Evolutionary conservation across 2,797 vertebrate species (phyloP).

Genomic region (Serranus cabrilla): DNA sequence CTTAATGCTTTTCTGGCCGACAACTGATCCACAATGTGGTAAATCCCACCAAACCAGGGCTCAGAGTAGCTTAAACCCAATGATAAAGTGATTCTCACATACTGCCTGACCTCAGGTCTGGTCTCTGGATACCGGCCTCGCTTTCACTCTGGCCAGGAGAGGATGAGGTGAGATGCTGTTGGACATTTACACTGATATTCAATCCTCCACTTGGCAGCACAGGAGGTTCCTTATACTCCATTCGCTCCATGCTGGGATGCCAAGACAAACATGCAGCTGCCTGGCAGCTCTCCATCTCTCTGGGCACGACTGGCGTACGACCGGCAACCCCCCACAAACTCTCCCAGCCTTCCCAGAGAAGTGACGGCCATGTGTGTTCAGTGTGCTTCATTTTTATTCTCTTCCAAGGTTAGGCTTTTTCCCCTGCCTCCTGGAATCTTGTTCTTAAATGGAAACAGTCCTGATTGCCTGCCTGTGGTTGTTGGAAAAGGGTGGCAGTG

Average conservation of each 20-base stretch:
- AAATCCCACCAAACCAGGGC: not conserved
- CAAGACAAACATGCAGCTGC: constrained; percentile 75
- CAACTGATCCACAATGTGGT: constrained; percentile 6
- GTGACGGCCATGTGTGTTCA: constrained; percentile 47
- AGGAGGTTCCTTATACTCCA: constrained; percentile 52
- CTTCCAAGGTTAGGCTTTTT: constrained; percentile 14
- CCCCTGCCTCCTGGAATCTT: constrained; percentile 22
- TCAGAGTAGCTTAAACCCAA: constrained; percentile 25
- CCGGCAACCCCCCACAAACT: constrained; percentile 25
- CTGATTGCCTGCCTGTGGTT: constrained; percentile 53
- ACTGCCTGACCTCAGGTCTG: constrained; percentile 41
- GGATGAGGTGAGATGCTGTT: constrained; percentile 74
- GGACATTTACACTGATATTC: constrained; percentile 66
- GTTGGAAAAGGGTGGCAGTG: constrained; percentile 51
- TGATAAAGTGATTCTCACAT: constrained; percentile 24
- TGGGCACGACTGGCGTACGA: constrained; percentile 56
- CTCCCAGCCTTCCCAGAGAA: constrained; percentile 29
- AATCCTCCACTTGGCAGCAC: constrained; percentile 62
- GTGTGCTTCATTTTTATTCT: constrained; percentile 45
- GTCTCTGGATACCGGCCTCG: constrained; percentile 17
- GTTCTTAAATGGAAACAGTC: constrained; percentile 62
- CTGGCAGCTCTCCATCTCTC: constrained; percentile 68
- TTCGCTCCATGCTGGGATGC: constrained; percentile 42
- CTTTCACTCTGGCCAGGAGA: constrained; percentile 15
- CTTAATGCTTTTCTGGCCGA: constrained; percentile 9